phyloP scores from a whole-genome alignment of 1,140 invertebrate genomes.

The Drosophila elegans region DNA sequence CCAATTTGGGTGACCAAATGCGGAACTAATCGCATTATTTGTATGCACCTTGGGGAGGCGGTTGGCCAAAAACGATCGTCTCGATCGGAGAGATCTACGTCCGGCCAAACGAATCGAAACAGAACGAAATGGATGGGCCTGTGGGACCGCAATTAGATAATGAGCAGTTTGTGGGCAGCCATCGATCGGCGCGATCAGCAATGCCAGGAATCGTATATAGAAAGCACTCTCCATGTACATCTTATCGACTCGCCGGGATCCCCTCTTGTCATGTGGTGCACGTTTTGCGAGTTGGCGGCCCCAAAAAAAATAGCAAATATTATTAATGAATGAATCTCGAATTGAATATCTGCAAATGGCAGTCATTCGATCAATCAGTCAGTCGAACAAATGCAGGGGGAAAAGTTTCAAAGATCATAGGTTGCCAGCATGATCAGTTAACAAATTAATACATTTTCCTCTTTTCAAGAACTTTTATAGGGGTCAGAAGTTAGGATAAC shows the following conservation, averaged over 20 bases:
- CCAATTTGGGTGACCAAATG: conserved; percentile 16
- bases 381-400: conserved; percentile 6
- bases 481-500: no score
- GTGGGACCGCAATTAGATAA: conserved; percentile 45
- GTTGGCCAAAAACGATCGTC: conserved; percentile 13
- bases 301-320: neutral
- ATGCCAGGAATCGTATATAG: conserved; percentile 30
- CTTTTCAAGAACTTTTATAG: no score
- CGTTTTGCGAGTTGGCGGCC: conserved; percentile 21
- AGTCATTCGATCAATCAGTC: conserved; percentile 23
- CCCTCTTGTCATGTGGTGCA: conserved; percentile 29
- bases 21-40: conserved; percentile 31
- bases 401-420: neutral
- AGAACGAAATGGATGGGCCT: conserved; percentile 14
- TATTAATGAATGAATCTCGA: conserved; percentile 32
- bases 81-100: conserved; percentile 44
- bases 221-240: conserved; percentile 47
- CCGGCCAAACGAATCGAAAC: conserved; percentile 22
- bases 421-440: neutral
- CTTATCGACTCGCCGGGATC: conserved; percentile 16
- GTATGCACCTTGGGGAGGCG: conserved; percentile 27
- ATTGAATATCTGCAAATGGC: conserved; percentile 11
- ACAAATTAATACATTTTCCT: neutral
- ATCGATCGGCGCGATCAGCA: conserved; percentile 1
- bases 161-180: conserved; percentile 45